Conservation (phyloP, 2,888 invertebrate species). For the Exephanes ischioxanthus region DNA sequence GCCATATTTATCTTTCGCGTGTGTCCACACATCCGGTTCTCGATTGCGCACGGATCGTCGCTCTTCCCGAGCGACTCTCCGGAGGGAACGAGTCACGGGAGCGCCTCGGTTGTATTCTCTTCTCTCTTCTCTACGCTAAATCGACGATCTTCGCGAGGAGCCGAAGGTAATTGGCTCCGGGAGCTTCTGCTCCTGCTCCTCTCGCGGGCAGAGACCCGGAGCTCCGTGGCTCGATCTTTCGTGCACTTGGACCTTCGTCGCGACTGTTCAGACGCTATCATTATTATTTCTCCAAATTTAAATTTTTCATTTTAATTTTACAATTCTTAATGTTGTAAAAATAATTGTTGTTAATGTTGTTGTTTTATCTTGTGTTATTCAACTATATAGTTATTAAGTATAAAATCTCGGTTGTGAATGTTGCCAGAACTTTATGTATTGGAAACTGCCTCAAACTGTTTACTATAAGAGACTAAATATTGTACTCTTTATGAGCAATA, state of each 20-base stretch:
- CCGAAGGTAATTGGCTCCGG: constrained; percentile 65
- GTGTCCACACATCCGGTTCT: constrained; percentile 71
- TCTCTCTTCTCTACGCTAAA: constrained; percentile 61
- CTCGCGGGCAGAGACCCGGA: constrained; percentile 31
- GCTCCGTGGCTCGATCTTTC: constrained; percentile 47
- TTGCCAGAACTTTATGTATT: too few species aligned
- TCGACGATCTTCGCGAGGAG: constrained; percentile 63
- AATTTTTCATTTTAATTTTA: not conserved
- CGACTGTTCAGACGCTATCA: not conserved
- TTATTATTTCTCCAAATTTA: not conserved
- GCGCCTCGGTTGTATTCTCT: constrained; percentile 42
- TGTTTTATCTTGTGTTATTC: too few species aligned
- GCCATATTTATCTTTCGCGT: constrained; percentile 72
- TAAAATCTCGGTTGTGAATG: too few species aligned
- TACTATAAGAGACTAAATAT: too few species aligned
- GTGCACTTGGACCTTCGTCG: not conserved
- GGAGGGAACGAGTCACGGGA: constrained; percentile 33
- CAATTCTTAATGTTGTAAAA: too few species aligned
- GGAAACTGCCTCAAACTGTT: too few species aligned
- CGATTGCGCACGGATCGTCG: constrained; percentile 35
- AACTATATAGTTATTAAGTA: too few species aligned
- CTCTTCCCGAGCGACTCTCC: constrained; percentile 11
- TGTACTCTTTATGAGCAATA: too few species aligned
- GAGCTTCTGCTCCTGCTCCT: constrained; percentile 63
- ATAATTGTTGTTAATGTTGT: too few species aligned